Evolutionary conservation across 2,888 invertebrate genomes (phyloP), one percentile per base, ranked within the genome.

Genomic region (Ophion costatus): DNA sequence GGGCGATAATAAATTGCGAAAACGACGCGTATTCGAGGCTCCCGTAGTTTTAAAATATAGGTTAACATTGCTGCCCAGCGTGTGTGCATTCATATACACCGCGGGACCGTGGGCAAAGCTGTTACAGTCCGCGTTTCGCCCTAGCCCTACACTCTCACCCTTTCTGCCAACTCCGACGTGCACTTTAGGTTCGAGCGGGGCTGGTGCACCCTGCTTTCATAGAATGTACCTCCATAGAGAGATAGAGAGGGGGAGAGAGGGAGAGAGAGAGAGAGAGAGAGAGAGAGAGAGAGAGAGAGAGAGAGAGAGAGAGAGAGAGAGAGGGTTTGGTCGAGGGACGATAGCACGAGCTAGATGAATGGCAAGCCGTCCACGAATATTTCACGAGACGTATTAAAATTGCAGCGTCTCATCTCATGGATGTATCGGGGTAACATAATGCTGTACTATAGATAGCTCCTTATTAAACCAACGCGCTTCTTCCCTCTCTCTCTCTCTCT

Each of bases 381-480:
- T 93, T 93, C 90, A 93, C 91, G 92, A 92, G 92, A 87, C 89
- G 90, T 91, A 92, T 93, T 93, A 93, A 93, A 93, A 93, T 92
- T 93, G 90, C 92, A 93, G 90, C 90, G 91, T 92, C 93, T 93
- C 93, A 93, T 93, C 93, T 93, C 93, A 91, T 91, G 92, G 92
- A 93, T 93, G 93, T 93, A 93, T 93, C 93, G 92, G 91, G 93
- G 91, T 91, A 94, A 94, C 94, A 93, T 94, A 94, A 94, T 94
- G 94, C 94, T 91, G 90, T 93, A 90, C 94, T 94, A 94, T 94
- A 94, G 94, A 94, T 94, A 94, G 93, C 94, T 94, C 92, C 93
- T 94, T 94, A 94, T 94, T 94, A 94, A 94, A 93, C 92, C 93
- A 92, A 91, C 91, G 88, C 14, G 2, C 14, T 17, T 17, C 11